Percentiles rank a stretch among this genome's conserved stretches.
phyloP scores from a whole-genome alignment of 1,140 invertebrate species.

The Drosophila malerkotliana region DNA sequence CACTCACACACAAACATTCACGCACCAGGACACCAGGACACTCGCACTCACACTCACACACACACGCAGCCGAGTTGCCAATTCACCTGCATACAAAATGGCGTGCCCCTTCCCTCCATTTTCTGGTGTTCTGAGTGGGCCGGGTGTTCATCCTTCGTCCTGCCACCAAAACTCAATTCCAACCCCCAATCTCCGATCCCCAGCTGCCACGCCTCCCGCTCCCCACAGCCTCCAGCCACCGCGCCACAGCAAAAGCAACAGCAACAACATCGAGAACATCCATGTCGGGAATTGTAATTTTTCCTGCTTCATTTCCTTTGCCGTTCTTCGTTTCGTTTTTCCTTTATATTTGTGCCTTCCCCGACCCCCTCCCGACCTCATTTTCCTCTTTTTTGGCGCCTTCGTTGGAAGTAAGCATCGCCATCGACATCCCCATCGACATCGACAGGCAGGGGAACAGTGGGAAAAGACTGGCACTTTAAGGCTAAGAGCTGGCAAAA shows the following conservation, averaged over 20 bases:
- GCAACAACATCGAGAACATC: constrained; percentile 25
- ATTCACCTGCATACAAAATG: constrained; percentile 79
- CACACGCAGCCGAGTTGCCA: constrained; percentile 40
- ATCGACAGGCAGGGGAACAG: constrained; percentile 27
- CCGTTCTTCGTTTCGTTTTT: constrained; percentile 59
- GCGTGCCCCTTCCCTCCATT: constrained; percentile 28
- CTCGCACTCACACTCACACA: constrained; percentile 5
- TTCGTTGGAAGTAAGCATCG: constrained; percentile 56
- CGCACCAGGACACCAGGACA: constrained; percentile 6
- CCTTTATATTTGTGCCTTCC: constrained; percentile 24
- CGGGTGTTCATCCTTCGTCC: constrained; percentile 37
- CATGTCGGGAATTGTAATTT: constrained; percentile 78
- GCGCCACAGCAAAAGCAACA: background rate
- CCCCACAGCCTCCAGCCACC: constrained; percentile 5
- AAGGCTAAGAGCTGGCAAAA: background rate
- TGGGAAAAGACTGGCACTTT: constrained; percentile 8
- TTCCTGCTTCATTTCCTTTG: constrained; percentile 83
- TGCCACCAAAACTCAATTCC: constrained; percentile 60
- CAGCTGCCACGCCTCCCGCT: background rate
- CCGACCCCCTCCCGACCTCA: constrained; percentile 5
- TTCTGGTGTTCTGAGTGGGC: background rate
- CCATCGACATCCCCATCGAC: too few species aligned
- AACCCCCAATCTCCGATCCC: constrained; percentile 19
- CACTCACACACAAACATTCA: constrained; percentile 49
- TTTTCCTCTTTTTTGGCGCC: constrained; percentile 44